Evolutionary conservation across 2,797 vertebrate genomes (phyloP).

Genomic region (Pantherophis vulpinus): DNA sequence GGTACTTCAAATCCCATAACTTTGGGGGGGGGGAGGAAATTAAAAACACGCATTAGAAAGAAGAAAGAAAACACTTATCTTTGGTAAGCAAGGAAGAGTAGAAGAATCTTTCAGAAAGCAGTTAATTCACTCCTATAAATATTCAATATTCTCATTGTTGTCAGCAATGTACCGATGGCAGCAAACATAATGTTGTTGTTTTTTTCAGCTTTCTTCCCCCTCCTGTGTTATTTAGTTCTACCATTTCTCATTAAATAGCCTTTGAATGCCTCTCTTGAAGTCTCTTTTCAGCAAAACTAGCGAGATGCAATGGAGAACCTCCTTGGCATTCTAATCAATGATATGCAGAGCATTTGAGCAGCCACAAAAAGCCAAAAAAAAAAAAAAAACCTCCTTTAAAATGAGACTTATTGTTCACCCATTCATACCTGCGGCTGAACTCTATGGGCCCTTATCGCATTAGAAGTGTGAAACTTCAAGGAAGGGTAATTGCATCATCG

Average conservation of each 20-base stretch:
- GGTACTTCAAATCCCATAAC: neutral
- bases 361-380: slow-evolving; percentile 28
- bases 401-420: slow-evolving; percentile 53
- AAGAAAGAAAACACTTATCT: neutral
- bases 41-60: neutral
- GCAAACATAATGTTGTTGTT: slow-evolving; percentile 24
- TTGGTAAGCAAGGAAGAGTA: slow-evolving; percentile 3
- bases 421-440: slow-evolving; percentile 54
- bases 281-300: slow-evolving; percentile 52
- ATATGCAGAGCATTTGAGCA: slow-evolving; percentile 38
- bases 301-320: slow-evolving; percentile 29
- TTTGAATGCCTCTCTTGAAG: slow-evolving; percentile 33
- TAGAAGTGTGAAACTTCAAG: slow-evolving; percentile 24
- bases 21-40: neutral
- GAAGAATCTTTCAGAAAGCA: slow-evolving; percentile 29
- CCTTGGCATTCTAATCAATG: slow-evolving; percentile 51
- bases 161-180: slow-evolving; percentile 20
- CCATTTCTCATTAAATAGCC: slow-evolving; percentile 42
- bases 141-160: slow-evolving; percentile 43
- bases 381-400: slow-evolving; percentile 18
- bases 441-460: slow-evolving; percentile 40
- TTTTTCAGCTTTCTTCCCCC: slow-evolving; percentile 8
- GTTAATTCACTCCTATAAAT: slow-evolving; percentile 51
- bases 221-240: slow-evolving; percentile 34
- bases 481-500: slow-evolving; percentile 55